Base-by-base conservation (phyloP, 2,797 vertebrate species). In the Ataeniobius toweri region DNA sequence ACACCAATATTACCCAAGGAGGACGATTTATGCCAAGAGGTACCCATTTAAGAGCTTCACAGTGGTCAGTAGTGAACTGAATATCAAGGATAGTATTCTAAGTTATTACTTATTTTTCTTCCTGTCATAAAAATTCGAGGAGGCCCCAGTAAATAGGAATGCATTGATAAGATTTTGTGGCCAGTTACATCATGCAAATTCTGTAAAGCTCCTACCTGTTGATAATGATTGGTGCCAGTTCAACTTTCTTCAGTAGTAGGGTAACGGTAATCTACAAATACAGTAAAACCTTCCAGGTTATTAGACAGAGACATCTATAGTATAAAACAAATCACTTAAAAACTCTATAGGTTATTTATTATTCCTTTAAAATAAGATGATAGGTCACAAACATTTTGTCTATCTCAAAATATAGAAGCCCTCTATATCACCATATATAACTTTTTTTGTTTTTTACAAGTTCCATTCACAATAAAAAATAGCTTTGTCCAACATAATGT, bases 1-100 rank as follows among this genome's bases (percentile, higher is more conserved):
- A 78, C 74, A 78, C 81, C 77, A 82, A 50, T 86, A 82, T 76
- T 55, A 82, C 71, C 76, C 78, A 71, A 73, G 76, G n/a, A 67
- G 22, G 76, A 13, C 63, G 56, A 83, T 67, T 26, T 50, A 74
- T 79, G 78, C 51, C 73, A 84, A 79, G 53, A 50, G 53, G 73
- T 10, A 12, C 75, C 58, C 41, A 59, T 85, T 82, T n/a, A 59
- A 78, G 83, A 65, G 72, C 84, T 85, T 83, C 65, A 63, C 53
- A 58, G 46, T 77, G 77, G 55, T 83, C 63, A 73, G 13, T 20
- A 44, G 26, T 73, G 76, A 63, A 82, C 28, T 46, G 56, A 73
- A 81, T 77, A 71, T 79, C 26, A 83, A 65, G 20, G 31, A 65
- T 20, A 13, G 7, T 65, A 20, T 20, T 39, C 44, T 6, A 6